Percentiles rank a stretch among this genome's conserved stretches.
Conservation (phyloP, 2,113 vertebrate species). For the Sinocyclocheilus rhinocerous region DNA sequence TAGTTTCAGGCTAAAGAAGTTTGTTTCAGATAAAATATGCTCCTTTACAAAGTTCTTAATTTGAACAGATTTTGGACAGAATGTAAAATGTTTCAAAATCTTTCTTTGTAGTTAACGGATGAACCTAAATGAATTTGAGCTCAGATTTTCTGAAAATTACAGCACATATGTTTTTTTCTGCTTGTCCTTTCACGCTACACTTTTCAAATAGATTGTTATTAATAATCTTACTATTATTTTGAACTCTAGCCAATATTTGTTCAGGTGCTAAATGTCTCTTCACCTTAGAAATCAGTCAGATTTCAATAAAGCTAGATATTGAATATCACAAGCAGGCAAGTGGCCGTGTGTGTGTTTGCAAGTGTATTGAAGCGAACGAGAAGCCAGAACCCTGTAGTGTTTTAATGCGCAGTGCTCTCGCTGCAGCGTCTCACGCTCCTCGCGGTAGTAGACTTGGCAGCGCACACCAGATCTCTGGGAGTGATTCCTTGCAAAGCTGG, state of each 20-base stretch:
- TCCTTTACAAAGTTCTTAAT: neutral
- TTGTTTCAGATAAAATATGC: neutral
- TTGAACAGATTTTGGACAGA: neutral
- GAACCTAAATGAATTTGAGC: neutral
- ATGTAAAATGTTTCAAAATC: neutral
- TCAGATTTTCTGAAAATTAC: neutral
- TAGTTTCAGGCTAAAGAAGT: neutral
- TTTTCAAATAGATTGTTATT: neutral
- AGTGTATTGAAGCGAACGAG: conserved; percentile 66
- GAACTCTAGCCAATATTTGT: conserved; percentile 1
- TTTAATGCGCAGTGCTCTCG: conserved; percentile 62
- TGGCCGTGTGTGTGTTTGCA: conserved; percentile 47
- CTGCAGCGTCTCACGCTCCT: conserved; percentile 69
- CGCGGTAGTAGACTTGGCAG: conserved; percentile 74
- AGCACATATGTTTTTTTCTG: neutral
- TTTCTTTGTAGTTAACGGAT: neutral
- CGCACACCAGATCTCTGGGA: conserved; percentile 72
- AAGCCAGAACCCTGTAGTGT: conserved; percentile 64
- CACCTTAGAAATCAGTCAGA: conserved; percentile 27
- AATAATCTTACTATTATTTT: conserved; percentile 1
- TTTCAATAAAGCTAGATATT: conserved; percentile 36
- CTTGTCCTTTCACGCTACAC: neutral
- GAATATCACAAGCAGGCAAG: conserved; percentile 47
- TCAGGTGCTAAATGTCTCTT: neutral
- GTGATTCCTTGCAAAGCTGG: conserved; percentile 78